A percentile compares a stretch with the other conserved stretches of the same genome.
These are phyloP conservation scores for Alloplasta piceator DNA, from an alignment of 2,888 invertebrate species.

Conservation along the genomic window DNA sequence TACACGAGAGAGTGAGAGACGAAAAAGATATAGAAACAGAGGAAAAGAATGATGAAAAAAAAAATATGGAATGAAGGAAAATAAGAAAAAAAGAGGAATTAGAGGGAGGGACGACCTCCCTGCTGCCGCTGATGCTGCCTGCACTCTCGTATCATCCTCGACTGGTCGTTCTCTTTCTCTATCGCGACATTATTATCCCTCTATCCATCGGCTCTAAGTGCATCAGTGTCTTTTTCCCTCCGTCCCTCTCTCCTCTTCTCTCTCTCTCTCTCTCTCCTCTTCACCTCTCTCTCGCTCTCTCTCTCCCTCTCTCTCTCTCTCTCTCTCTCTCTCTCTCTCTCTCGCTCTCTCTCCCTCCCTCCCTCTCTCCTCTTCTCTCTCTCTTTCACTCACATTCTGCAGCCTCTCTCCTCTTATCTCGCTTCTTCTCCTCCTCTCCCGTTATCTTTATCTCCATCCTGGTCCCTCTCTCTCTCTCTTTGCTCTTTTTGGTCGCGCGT, in stretches of 20 bases:
- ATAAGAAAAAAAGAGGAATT: constrained; percentile 29
- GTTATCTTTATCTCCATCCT: constrained; percentile 38
- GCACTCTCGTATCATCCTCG: constrained; percentile 63
- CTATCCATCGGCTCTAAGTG: constrained; percentile 67
- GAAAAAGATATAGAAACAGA: constrained; percentile 34
- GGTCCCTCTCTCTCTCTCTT: neutral
- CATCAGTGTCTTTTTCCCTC: constrained; percentile 55
- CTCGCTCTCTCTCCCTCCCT: constrained; percentile 34
- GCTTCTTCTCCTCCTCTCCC: constrained; percentile 42
- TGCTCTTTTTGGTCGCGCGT: too few relatives aligned
- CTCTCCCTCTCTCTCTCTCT: constrained; percentile 27
- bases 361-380: constrained; percentile 38
- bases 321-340: constrained; percentile 43
- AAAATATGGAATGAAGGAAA: constrained; percentile 21
- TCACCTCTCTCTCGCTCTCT: constrained; percentile 57
- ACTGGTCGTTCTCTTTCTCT: constrained; percentile 18
- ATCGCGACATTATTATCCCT: constrained; percentile 61
- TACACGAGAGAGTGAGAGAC: neutral
- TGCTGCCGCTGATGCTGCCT: constrained; percentile 55
- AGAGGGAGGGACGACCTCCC: constrained; percentile 48
- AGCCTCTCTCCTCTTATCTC: constrained; percentile 26
- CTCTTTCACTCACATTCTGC: constrained; percentile 36
- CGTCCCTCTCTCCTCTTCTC: constrained; percentile 51
- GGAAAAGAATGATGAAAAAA: constrained; percentile 43
- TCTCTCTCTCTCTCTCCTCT: constrained; percentile 43